Percentiles rank a stretch among this genome's conserved stretches.
Conservation (phyloP, 2,113 vertebrate genomes). For the Sciurus niger region DNA sequence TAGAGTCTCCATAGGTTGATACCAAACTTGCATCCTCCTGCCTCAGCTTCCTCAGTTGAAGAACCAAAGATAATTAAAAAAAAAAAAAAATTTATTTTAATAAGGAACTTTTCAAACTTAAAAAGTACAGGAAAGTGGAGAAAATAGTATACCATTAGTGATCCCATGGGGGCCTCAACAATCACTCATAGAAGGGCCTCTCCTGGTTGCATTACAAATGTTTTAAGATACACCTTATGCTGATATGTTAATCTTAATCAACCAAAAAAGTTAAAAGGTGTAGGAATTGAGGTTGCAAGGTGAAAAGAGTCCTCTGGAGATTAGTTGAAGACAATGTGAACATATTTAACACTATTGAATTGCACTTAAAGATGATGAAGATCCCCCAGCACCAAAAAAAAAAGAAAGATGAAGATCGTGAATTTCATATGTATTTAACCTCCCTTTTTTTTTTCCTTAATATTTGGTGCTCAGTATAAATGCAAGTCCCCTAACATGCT, state of each 20-base stretch:
- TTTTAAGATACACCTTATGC: not conserved
- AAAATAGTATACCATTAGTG: not conserved
- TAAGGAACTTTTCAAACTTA: not conserved
- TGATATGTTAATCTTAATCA: no score
- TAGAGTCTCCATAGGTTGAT: no score
- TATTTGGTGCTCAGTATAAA: no score
- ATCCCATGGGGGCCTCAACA: not conserved
- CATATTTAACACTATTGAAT: not conserved
- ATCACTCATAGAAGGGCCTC: not conserved
- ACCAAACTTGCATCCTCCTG: no score
- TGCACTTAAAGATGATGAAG: not conserved
- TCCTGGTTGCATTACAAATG: not conserved
- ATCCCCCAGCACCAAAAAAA: no score
- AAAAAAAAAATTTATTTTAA: not conserved
- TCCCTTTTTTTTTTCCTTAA: no score
- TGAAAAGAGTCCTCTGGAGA: slow-evolving; percentile 27
- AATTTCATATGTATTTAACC: slow-evolving; percentile 29
- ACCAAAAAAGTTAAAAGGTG: not conserved
- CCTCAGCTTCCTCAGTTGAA: no score
- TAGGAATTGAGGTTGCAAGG: slow-evolving; percentile 23
- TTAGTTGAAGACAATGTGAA: not conserved
- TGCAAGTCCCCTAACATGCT: no score
- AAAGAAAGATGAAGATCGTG: not conserved
- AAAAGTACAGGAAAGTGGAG: not conserved
- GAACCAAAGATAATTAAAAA: no score